A percentile compares a stretch with the other conserved stretches of the same genome.
phyloP scores from a whole-genome alignment of 2,888 invertebrate species.

The Achlya flavicornis region DNA sequence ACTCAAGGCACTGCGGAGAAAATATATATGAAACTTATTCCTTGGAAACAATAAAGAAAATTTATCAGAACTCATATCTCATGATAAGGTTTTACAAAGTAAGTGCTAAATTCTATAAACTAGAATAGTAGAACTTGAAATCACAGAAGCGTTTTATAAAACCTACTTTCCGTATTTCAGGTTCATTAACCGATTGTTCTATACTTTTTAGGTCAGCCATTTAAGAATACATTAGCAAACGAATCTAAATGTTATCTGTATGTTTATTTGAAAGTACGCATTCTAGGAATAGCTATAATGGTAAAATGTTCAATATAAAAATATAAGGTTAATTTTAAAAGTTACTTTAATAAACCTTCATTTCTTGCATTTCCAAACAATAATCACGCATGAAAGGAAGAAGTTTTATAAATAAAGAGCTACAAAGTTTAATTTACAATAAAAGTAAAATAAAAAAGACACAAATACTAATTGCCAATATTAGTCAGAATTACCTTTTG shows the following conservation, averaged over 20 bases:
- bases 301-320: neutral
- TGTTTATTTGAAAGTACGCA: neutral
- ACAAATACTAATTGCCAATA: too few relatives aligned
- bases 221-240: neutral
- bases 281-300: neutral
- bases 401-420: too few relatives aligned
- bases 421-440: too few relatives aligned
- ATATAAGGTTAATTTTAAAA: too few relatives aligned
- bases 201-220: neutral
- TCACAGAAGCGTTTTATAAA: neutral
- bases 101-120: neutral
- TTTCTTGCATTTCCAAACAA: too few relatives aligned
- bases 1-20: conserved; percentile 33
- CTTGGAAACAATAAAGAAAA: conserved; percentile 1
- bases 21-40: conserved; percentile 22
- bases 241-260: neutral
- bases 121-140: conserved; percentile 1
- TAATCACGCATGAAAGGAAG: too few relatives aligned
- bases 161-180: neutral
- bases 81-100: neutral
- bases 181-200: conserved; percentile 12
- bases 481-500: too few relatives aligned
- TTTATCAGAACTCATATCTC: conserved; percentile 4
- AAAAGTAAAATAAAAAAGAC: too few relatives aligned
- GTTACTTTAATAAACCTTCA: too few relatives aligned